phyloP scores from a whole-genome alignment of 2,113 vertebrate genomes.

The Cyprinodon tularosa region DNA sequence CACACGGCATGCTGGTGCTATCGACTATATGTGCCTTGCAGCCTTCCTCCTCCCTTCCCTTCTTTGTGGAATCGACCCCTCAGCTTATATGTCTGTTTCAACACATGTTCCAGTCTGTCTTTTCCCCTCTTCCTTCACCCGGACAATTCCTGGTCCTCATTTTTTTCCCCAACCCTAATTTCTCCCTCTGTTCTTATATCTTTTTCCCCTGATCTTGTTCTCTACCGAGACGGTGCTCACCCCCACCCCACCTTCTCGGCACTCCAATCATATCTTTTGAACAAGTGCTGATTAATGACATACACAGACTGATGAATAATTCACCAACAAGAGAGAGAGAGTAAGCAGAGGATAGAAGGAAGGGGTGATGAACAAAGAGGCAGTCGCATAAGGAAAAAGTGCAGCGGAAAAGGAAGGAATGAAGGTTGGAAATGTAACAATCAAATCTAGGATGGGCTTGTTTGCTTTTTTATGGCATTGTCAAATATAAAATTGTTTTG shows the following conservation, averaged over 20 bases:
- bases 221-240: slow-evolving; percentile 51
- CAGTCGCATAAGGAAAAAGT: slow-evolving; percentile 27
- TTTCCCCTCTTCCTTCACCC: slow-evolving; percentile 16
- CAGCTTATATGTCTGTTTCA: slow-evolving; percentile 66
- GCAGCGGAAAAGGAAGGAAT: slow-evolving; percentile 35
- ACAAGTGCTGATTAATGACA: slow-evolving; percentile 88
- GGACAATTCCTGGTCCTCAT: slow-evolving; percentile 10
- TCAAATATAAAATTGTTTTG: slow-evolving; percentile 35
- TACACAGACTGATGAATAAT: slow-evolving; percentile 80
- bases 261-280: slow-evolving; percentile 76
- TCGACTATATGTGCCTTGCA: slow-evolving; percentile 48
- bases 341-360: slow-evolving; percentile 20
- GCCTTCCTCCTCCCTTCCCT: slow-evolving; percentile 7
- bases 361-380: slow-evolving; percentile 44
- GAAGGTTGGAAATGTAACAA: slow-evolving; percentile 31
- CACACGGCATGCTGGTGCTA: slow-evolving; percentile 32
- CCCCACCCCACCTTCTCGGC: slow-evolving; percentile 25
- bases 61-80: slow-evolving; percentile 50
- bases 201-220: slow-evolving; percentile 24
- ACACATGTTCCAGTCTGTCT: slow-evolving; percentile 42
- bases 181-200: not conserved
- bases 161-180: not conserved
- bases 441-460: slow-evolving; percentile 39
- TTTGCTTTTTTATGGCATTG: slow-evolving; percentile 20
- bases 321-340: slow-evolving; percentile 51